Conservation (phyloP, 2,797 vertebrate genomes). For the Myotis myotis region DNA sequence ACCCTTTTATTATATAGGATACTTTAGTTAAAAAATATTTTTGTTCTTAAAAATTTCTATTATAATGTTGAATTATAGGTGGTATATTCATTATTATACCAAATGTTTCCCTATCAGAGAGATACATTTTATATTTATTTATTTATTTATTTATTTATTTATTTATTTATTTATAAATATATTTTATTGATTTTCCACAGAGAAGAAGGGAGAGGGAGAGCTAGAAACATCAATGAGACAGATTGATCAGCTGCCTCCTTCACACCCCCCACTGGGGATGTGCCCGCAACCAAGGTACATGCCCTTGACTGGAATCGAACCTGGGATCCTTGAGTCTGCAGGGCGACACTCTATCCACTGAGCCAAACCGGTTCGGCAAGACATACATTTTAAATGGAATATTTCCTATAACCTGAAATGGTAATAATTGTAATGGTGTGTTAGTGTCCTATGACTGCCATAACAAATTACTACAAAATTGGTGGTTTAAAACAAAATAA, state of each 20-base stretch:
- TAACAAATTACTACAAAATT: neutral
- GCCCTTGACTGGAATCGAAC: too few relatives aligned
- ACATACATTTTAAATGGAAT: neutral
- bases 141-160: too few relatives aligned
- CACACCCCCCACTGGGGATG: too few relatives aligned
- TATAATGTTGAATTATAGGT: neutral
- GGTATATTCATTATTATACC: neutral
- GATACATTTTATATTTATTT: neutral
- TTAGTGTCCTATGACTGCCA: neutral
- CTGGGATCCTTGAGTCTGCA: too few relatives aligned
- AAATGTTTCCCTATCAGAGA: neutral
- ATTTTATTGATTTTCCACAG: too few relatives aligned
- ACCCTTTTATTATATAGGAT: too few relatives aligned
- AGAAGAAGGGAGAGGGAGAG: too few relatives aligned
- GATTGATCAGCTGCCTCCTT: too few relatives aligned
- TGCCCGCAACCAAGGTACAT: too few relatives aligned
- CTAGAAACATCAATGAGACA: too few relatives aligned
- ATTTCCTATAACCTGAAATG: neutral
- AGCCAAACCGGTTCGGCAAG: neutral
- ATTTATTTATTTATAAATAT: too few relatives aligned
- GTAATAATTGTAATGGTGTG: neutral
- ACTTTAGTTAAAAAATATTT: neutral
- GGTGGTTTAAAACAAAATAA: neutral
- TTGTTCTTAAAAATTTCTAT: neutral
- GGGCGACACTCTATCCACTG: too few relatives aligned